Base-by-base conservation (phyloP, 2,888 invertebrate genomes). In the Micoletzkya japonica region DNA sequence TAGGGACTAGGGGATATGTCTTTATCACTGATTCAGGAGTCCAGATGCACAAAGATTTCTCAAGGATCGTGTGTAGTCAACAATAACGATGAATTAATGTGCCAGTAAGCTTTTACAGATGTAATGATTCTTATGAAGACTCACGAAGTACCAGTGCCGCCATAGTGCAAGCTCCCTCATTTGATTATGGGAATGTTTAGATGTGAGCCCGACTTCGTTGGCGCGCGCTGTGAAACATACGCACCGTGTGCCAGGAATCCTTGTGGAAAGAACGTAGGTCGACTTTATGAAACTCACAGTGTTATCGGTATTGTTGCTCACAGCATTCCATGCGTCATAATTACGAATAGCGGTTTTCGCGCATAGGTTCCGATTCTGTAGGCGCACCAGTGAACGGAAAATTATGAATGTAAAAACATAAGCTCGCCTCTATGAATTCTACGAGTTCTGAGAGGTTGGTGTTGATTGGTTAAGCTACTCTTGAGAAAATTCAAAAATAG, bases 241-340 rank as follows among this genome's bases (percentile, higher is more conserved):
- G 49, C 63, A 17, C 63, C 63, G 2, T 63, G 63, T 63, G 63
- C 49, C 14, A 50, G 50, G 20, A 50, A 50, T 28, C 63, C 63
- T 1, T 63, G 63, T 50, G 63, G 63, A 50, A 50, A 30, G 28
- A 63, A 63, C 34, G 63, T 63, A 24, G 34, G 63, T n/a, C n/a
- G n/a, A n/a, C n/a, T n/a, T n/a, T n/a, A n/a, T n/a, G n/a, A n/a
- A n/a, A n/a, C n/a, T n/a, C n/a, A n/a, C n/a, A n/a, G n/a, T n/a
- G n/a, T n/a, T n/a, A n/a, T n/a, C n/a, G n/a, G n/a, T n/a, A n/a
- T n/a, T n/a, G n/a, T n/a, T n/a, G n/a, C n/a, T n/a, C n/a, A n/a
- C n/a, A n/a, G n/a, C n/a, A n/a, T n/a, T n/a, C n/a, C n/a, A n/a
- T n/a, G n/a, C n/a, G n/a, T n/a, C n/a, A n/a, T n/a, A n/a, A n/a